Conservation (phyloP, 2,888 invertebrate genomes). For the Malthinus flaveolus region DNA sequence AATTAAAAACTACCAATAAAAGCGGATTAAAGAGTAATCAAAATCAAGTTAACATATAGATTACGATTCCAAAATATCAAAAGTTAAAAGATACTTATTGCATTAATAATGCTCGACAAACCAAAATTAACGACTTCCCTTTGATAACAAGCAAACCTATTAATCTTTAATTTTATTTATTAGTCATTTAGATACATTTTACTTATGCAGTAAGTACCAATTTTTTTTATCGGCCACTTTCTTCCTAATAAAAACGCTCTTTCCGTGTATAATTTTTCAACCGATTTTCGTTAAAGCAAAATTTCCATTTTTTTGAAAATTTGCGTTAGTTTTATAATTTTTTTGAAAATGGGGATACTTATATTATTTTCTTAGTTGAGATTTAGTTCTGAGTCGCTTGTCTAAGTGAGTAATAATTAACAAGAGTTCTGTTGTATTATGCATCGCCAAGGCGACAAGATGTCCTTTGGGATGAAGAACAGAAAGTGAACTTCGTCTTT, state of each 20-base stretch:
- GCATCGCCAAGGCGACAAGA: slow-evolving; percentile 45
- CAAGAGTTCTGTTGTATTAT: slow-evolving; percentile 42
- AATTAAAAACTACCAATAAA: neutral
- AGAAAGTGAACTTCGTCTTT: slow-evolving; percentile 33
- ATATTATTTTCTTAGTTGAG: slow-evolving; percentile 42
- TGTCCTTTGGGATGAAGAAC: slow-evolving; percentile 38
- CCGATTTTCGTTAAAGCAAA: too few species aligned
- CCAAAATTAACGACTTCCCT: slow-evolving; percentile 29
- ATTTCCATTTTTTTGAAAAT: too few species aligned
- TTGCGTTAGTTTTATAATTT: neutral
- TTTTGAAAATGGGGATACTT: slow-evolving; percentile 3
- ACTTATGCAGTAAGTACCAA: slow-evolving; percentile 31
- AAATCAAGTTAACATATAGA: slow-evolving; percentile 12
- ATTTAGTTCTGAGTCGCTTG: slow-evolving; percentile 42
- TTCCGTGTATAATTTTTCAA: neutral
- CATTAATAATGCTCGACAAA: slow-evolving; percentile 31
- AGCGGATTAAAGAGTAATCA: slow-evolving; percentile 20
- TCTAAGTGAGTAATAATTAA: slow-evolving; percentile 42
- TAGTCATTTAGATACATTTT: slow-evolving; percentile 27
- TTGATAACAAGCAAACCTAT: slow-evolving; percentile 34
- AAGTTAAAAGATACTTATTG: slow-evolving; percentile 17
- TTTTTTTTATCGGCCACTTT: slow-evolving; percentile 15
- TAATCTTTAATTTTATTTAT: slow-evolving; percentile 34
- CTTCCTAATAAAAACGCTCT: neutral
- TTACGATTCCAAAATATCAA: neutral